Percentiles rank a stretch among this genome's conserved stretches.
These are phyloP conservation scores for Drosophila azteca DNA, from an alignment of 1,140 invertebrate species.

Conservation along the genomic window DNA sequence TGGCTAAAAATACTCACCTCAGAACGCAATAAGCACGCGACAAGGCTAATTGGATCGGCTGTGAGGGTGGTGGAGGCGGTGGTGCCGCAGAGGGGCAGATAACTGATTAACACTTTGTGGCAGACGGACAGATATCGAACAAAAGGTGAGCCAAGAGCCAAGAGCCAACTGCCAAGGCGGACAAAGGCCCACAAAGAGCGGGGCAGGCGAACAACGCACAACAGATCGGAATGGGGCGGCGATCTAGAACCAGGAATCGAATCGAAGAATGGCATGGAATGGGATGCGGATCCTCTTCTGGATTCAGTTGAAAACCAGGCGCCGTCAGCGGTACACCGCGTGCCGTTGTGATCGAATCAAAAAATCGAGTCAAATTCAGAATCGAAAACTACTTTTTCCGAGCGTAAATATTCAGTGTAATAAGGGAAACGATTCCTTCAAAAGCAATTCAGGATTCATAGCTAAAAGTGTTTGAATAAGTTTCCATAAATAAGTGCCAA, in stretches of 20 bases:
- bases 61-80: too few species aligned
- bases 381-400: too few species aligned
- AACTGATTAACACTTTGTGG: slow-evolving; percentile 56
- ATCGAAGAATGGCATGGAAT: slow-evolving; percentile 4
- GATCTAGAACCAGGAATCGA: slow-evolving; percentile 11
- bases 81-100: background rate
- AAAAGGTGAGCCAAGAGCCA: slow-evolving; percentile 35
- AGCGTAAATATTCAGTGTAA: too few species aligned
- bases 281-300: slow-evolving; percentile 2
- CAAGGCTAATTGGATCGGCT: slow-evolving; percentile 48
- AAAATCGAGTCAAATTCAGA: slow-evolving; percentile 8
- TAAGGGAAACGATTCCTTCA: too few species aligned
- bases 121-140: slow-evolving; percentile 39
- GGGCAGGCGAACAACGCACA: background rate
- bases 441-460: too few species aligned
- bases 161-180: background rate
- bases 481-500: too few species aligned
- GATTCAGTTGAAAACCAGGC: slow-evolving; percentile 43
- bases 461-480: too few species aligned
- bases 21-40: slow-evolving; percentile 67
- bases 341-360: slow-evolving; percentile 29
- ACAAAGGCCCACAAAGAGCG: slow-evolving; percentile 48
- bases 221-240: too few species aligned
- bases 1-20: slow-evolving; percentile 29
- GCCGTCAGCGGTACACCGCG: slow-evolving; percentile 29